Base-by-base conservation (phyloP, 2,797 vertebrate genomes). In the Microctenopoma stevenorrisi region DNA sequence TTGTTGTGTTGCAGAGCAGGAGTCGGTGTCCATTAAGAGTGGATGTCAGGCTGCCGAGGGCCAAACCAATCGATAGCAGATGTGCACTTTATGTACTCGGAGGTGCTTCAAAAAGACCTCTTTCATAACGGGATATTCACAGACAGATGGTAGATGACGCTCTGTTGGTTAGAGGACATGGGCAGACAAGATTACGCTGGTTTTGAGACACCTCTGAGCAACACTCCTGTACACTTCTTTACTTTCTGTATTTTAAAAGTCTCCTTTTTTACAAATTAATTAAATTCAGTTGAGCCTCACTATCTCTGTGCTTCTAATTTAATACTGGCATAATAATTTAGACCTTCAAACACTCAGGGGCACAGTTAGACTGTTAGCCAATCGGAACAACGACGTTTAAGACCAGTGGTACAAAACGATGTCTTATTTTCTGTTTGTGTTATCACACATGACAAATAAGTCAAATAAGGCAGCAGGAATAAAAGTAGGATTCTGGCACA, bases 1-100 rank as follows among this genome's bases (percentile, higher is more conserved):
- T 86, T 84, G 77, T 78, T 78, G 37, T 81, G 64, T 81, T 80
- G 57, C 55, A 56, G 57, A 73, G 62, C 72, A 75, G 73, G 76
- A 75, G 69, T 62, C 42, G 30, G 65, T 69, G 51, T 83, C 65
- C 70, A 82, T 82, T 82, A 82, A 76, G 76, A 63, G 52, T 52
- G 49, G 51, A 74, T 71, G 68, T 67, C 50, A 63, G 66, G 67
- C 48, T 76, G 61, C 51, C 12, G 14, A 44, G 60, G 68, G 79
- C 64, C 69, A 35, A 12, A 12, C 25, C 49, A n/a, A 64, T 82
- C 63, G 28, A 77, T 77, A 79, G 66, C 68, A 82, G 69, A 74
- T 78, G 66, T 84, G 6, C 43, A 16, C 74, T 76, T 75, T 52
- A 68, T 80, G 52, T 75, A 54, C 51, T 48, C 63, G 13, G 68